Conservation (phyloP, 2,113 vertebrate genomes). For the Corvus moneduloides region DNA sequence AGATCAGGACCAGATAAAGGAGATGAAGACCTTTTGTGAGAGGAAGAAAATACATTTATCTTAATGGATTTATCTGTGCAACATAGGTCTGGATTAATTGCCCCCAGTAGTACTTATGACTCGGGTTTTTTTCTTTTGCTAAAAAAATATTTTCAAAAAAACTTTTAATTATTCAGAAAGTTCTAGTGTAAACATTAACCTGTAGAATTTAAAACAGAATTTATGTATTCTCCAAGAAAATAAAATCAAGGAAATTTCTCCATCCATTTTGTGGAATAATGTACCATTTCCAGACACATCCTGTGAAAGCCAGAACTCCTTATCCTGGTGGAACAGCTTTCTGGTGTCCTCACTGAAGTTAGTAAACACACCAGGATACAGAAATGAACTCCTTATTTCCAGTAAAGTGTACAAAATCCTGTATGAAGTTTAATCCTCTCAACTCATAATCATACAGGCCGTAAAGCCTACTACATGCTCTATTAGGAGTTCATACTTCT, state of each 20-base stretch:
- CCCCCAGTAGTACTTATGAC: background rate
- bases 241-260: background rate
- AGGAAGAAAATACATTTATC: background rate
- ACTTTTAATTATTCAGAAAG: background rate
- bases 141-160: background rate
- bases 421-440: background rate
- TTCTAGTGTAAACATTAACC: background rate
- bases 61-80: background rate
- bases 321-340: background rate
- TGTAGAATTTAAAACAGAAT: background rate
- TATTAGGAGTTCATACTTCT: background rate
- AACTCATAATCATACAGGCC: background rate
- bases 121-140: fast-evolving
- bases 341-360: background rate
- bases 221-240: background rate
- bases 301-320: background rate
- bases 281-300: background rate
- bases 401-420: background rate
- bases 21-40: background rate
- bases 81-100: background rate
- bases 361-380: background rate
- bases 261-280: background rate
- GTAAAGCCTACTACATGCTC: background rate
- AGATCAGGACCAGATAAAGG: background rate
- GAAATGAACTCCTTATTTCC: background rate